Percentiles rank a stretch among this genome's conserved stretches.
These are phyloP conservation scores for Hemichromis elongatus DNA, from an alignment of 2,113 vertebrate species.

Conservation along the genomic window DNA sequence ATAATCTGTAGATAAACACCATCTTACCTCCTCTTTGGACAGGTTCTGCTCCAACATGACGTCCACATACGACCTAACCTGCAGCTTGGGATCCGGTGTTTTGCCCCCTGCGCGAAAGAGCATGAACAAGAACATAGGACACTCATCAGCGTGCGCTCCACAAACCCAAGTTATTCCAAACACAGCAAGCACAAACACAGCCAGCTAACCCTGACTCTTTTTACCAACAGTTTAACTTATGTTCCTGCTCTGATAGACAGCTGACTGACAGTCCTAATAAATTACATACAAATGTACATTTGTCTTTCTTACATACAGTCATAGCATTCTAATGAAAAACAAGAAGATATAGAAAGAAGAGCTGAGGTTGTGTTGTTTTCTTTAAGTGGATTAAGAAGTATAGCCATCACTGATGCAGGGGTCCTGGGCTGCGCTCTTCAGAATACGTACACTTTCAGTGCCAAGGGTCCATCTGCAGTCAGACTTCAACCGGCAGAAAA, in stretches of 20 bases:
- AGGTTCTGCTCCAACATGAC: conserved; percentile 99
- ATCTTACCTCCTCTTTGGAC: conserved; percentile 91
- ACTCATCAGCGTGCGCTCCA: conserved; percentile 44
- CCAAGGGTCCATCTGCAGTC: conserved; percentile 99
- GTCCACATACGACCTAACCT: conserved; percentile 97
- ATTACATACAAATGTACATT: conserved; percentile 50
- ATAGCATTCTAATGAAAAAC: conserved; percentile 72
- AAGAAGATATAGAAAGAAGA: conserved; percentile 79
- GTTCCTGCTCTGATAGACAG: conserved; percentile 27
- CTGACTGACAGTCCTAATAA: conserved; percentile 43
- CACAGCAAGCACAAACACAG: conserved; percentile 70
- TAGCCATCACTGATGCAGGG: conserved; percentile 98
- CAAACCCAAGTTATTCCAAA: conserved; percentile 33
- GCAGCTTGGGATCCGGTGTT: conserved; percentile 98
- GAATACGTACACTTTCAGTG: conserved; percentile 99
- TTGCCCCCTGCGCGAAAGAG: conserved; percentile 99
- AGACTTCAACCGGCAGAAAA: conserved; percentile 99
- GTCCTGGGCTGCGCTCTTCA: conserved; percentile 98
- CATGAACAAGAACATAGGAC: conserved; percentile 85
- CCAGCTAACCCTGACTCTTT: conserved; percentile 60
- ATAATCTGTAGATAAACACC: not conserved
- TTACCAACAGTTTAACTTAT: conserved; percentile 52
- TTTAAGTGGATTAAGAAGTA: conserved; percentile 86
- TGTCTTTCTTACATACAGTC: conserved; percentile 65
- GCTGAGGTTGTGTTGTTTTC: conserved; percentile 70